Evolutionary conservation across 2,113 vertebrate genomes (phyloP).

Genomic region (Hippoglossus stenolepis): DNA sequence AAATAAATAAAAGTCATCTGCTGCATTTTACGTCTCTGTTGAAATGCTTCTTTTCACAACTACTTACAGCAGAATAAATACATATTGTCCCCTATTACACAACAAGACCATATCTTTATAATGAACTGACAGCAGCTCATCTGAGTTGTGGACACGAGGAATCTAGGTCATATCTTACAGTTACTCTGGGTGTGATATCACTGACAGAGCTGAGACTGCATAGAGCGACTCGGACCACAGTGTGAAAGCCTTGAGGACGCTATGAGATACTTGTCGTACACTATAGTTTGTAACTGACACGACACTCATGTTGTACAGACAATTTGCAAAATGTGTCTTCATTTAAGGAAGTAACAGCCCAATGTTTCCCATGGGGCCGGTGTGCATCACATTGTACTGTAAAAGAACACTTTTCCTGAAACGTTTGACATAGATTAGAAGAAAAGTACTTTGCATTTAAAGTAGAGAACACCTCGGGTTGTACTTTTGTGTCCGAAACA

Average conservation of each 20-base stretch:
- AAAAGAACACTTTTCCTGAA: too few species aligned
- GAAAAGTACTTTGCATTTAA: too few species aligned
- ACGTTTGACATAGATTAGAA: too few species aligned
- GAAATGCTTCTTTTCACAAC: too few species aligned
- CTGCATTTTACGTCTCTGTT: too few species aligned
- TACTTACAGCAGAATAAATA: too few species aligned
- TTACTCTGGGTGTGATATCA: slow-evolving; percentile 23
- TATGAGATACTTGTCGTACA: slow-evolving; percentile 5
- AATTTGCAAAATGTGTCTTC: slow-evolving; percentile 4
- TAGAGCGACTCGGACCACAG: slow-evolving; percentile 18
- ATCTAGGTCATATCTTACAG: slow-evolving; percentile 45
- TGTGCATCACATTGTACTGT: not conserved
- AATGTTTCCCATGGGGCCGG: not conserved
- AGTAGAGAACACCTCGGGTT: too few species aligned
- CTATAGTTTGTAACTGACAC: not conserved
- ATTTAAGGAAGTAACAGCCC: not conserved
- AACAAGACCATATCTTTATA: not conserved
- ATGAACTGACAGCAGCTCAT: not conserved
- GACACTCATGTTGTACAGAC: slow-evolving; percentile 1
- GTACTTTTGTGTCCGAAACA: too few species aligned
- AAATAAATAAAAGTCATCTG: too few species aligned
- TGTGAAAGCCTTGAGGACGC: slow-evolving; percentile 10
- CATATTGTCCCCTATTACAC: not conserved
- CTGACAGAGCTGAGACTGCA: slow-evolving; percentile 9
- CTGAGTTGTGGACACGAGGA: not conserved